Percentiles rank a stretch among this genome's conserved stretches.
phyloP scores from a whole-genome alignment of 2,797 vertebrate genomes.

The Echeneis naucrates region DNA sequence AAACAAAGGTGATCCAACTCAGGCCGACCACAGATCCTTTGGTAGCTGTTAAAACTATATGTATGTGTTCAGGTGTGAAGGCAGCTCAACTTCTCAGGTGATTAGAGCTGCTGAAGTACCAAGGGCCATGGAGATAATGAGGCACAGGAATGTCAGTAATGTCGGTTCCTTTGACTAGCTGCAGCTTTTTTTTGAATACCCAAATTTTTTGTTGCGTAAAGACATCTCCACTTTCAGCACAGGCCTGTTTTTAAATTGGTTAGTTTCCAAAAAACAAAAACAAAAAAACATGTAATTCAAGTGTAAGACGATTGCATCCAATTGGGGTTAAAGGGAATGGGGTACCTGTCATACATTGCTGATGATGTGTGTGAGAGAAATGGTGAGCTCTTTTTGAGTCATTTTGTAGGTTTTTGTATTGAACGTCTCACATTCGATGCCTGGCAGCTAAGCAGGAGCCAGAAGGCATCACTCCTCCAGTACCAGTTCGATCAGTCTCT shows the following conservation, averaged over 20 bases:
- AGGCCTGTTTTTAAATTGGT: background rate
- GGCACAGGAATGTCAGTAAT: constrained; percentile 74
- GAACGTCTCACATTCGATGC: background rate
- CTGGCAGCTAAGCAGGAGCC: background rate
- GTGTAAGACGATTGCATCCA: background rate
- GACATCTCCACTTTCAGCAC: background rate
- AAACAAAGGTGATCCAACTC: background rate
- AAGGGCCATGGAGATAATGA: constrained; percentile 73
- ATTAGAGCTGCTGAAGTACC: constrained; percentile 67
- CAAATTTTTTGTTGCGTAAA: constrained; percentile 27
- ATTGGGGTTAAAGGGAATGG: background rate
- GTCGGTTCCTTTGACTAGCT: constrained; percentile 44
- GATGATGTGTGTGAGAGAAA: background rate
- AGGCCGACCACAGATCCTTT: background rate
- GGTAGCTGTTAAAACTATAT: constrained; percentile 10
- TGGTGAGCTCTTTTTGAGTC: background rate
- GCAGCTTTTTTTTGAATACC: constrained; percentile 30
- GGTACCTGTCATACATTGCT: background rate
- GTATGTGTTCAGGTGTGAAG: constrained; percentile 64
- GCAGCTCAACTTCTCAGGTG: constrained; percentile 58
- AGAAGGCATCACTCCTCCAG: background rate
- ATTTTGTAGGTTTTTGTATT: background rate
- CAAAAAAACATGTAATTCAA: no score
- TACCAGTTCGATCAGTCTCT: background rate
- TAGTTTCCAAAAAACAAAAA: no score